Percentiles rank a stretch among this genome's conserved stretches.
phyloP scores from a whole-genome alignment of 2,888 invertebrate species.

The Lasioglossum pauxillum region DNA sequence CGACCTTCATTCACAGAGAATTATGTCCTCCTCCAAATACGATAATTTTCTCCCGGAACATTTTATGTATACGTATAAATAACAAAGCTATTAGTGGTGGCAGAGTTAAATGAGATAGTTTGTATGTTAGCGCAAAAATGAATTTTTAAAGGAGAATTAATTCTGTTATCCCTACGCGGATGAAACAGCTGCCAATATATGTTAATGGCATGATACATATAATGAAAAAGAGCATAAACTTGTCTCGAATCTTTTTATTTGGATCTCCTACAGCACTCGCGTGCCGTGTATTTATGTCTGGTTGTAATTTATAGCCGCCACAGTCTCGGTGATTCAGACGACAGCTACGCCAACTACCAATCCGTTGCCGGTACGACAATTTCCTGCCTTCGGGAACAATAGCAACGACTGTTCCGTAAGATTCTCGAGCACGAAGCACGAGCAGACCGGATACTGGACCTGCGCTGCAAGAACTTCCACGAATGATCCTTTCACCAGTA shows the following conservation, averaged over 20 bases:
- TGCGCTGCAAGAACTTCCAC: conserved; percentile 80
- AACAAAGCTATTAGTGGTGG: no score
- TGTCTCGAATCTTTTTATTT: neutral
- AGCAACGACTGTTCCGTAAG: conserved; percentile 83
- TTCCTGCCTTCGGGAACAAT: conserved; percentile 82
- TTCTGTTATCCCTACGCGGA: neutral
- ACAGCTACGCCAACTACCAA: conserved; percentile 72
- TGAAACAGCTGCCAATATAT: neutral
- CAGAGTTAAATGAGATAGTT: no score
- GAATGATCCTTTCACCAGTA: conserved; percentile 79
- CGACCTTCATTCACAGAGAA: no score
- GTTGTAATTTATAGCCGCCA: conserved; percentile 67
- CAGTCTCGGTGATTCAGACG: conserved; percentile 69
- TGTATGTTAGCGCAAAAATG: neutral
- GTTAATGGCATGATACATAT: neutral
- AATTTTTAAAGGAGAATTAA: neutral
- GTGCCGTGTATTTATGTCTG: conserved; percentile 35
- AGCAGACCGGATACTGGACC: conserved; percentile 83
- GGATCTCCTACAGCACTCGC: conserved; percentile 14
- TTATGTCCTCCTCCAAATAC: no score
- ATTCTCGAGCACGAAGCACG: conserved; percentile 81
- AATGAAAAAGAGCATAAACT: neutral
- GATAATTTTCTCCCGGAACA: no score
- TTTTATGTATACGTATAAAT: no score
- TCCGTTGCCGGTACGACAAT: conserved; percentile 79